Evolutionary conservation across 2,888 invertebrate genomes (phyloP), one percentile per base, ranked within the genome.

Genomic region (Melieria crassipennis): DNA sequence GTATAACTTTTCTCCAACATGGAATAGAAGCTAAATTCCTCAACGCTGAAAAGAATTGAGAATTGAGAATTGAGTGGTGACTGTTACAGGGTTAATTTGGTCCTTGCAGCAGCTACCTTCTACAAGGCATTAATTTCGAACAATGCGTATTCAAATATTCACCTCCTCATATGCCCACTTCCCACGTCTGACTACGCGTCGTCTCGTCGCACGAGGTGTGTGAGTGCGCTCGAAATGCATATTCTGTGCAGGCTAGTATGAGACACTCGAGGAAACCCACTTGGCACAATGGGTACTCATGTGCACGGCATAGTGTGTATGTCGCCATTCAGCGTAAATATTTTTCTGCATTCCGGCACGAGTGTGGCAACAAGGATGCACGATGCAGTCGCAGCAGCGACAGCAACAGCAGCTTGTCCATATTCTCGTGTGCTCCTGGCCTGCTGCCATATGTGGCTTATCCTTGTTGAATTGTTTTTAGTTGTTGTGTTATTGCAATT

Each of bases 331-430:
- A 30, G 30, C 30, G 68, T 68, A 73, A 73, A 73, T 73, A 73
- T 73, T 73, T 73, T 70, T 65, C 70, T 70, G 70, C 64, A 71
- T 73, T 73, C 69, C 68, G 52, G 56, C 46, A 71, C 60, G 16
- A 43, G 62, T 52, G 55, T 46, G 30, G 13, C 46, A 43, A 5
- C n/a, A 48, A 7, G 6, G 9, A 13, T 5, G 57, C 11, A 42
- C 5, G 30, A 30, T 30, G 30, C 30, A 30, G 30, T 30, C 7
- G 57, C 11, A 43, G n/a, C 42, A 13, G 4, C 52, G 55, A 50
- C 43, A 65, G 16, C 56, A 56, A 4, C 45, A 56, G 6, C 46
- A 10, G 43, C 46, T 63, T 46, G 30, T 1, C 30, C 48, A 52
- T 52, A 4, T 52, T 52, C 52, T 52, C 52, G 52, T 13, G 11